Percentiles rank a stretch among this genome's conserved stretches.
phyloP scores from a whole-genome alignment of 2,888 invertebrate species.

The Xestia c-nigrum region DNA sequence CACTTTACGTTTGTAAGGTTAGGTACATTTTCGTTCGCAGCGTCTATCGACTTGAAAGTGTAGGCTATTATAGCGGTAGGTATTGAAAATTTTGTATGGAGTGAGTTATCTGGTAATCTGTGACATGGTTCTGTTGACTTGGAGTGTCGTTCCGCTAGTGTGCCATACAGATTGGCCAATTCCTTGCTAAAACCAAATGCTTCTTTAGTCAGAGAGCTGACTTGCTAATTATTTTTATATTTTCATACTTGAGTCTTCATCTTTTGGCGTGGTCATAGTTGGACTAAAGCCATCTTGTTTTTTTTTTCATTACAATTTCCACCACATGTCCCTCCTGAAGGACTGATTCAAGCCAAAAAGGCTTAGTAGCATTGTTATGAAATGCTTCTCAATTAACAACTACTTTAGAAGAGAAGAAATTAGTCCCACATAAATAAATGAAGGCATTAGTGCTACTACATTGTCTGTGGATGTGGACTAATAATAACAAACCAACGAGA shows the following conservation, averaged over 20 bases:
- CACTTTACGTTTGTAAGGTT: no score
- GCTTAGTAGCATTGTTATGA: background rate
- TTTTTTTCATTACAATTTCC: background rate
- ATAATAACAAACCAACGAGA: constrained; percentile 28
- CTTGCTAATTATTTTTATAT: background rate
- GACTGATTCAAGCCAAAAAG: background rate
- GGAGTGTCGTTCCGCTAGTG: constrained; percentile 23
- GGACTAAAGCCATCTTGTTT: background rate
- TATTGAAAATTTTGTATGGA: no score
- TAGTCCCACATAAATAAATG: constrained; percentile 1
- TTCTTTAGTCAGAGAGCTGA: background rate
- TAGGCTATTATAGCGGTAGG: no score
- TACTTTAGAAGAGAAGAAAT: background rate
- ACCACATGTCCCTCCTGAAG: background rate
- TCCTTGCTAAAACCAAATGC: background rate
- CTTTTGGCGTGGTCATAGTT: background rate
- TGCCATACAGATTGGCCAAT: constrained; percentile 9
- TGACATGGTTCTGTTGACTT: background rate
- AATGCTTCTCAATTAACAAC: background rate
- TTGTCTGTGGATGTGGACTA: constrained; percentile 14
- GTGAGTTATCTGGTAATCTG: no score
- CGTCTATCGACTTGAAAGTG: no score
- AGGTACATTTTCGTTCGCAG: no score
- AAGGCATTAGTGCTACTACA: constrained; percentile 25
- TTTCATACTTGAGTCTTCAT: background rate